phyloP scores from a whole-genome alignment of 1,140 invertebrate genomes.

The Drosophila kurseongensis region DNA sequence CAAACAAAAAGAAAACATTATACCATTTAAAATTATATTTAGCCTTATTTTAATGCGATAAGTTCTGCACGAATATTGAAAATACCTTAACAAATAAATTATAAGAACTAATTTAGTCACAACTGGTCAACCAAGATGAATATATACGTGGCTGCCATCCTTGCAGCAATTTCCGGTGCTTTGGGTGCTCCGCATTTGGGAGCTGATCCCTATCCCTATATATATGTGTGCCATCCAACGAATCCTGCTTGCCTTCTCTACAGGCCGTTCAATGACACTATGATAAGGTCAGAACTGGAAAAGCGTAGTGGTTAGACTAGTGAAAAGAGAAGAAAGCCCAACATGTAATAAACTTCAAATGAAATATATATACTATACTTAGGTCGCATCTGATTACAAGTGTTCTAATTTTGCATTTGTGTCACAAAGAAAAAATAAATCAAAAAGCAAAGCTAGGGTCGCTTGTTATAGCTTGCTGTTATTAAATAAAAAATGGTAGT shows the following conservation, averaged over 20 bases:
- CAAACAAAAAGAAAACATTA: background rate
- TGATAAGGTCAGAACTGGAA: background rate
- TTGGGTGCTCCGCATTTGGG: background rate
- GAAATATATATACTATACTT: background rate
- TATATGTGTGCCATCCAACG: slow-evolving; percentile 5
- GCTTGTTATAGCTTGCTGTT: too few relatives aligned
- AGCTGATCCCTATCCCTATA: background rate
- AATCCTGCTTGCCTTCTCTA: background rate
- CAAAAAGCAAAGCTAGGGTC: background rate
- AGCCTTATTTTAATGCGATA: background rate
- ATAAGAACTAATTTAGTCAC: background rate
- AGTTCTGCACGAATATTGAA: background rate
- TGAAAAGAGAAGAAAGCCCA: background rate
- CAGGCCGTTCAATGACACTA: background rate
- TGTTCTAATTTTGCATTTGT: background rate
- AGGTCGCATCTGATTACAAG: slow-evolving; percentile 1
- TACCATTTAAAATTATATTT: background rate
- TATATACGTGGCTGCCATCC: background rate
- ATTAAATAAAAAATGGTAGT: too few relatives aligned
- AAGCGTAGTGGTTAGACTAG: background rate
- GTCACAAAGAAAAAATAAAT: background rate
- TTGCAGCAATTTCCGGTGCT: background rate
- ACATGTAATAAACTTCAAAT: background rate
- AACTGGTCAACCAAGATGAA: background rate
- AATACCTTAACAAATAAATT: background rate